Base-by-base conservation (phyloP, 2,888 invertebrate species). In the Temnothorax unifasciatus region DNA sequence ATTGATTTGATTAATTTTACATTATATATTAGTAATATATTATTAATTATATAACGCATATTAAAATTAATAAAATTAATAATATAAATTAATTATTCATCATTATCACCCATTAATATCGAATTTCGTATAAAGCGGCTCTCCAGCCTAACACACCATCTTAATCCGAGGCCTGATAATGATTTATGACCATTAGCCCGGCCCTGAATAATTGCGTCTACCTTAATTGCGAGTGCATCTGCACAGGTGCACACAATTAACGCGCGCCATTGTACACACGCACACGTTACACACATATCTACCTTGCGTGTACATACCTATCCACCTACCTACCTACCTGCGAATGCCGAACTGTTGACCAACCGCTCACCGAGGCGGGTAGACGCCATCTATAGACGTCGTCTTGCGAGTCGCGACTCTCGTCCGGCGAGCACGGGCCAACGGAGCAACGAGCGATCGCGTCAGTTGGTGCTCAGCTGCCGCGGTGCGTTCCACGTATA, bases 401-500 rank as follows among this genome's bases (percentile, higher is more conserved):
- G 34, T 34, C 68, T 71, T 21, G 83, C 25, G 83, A 83, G 75
- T 75, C 74, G 66, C 8, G 41, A 9, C 41, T 66, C 34, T 52
- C 59, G 29, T 29, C 29, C 29, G 29, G 29, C 29, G 29, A 29
- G 29, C 29, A 29, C 29, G 3, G 29, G 29, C 2, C 29, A 25
- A 25, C 25, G 77, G 69, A 57, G 71, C 41, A 8, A 29, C 29
- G 9, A 71, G 59, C 44, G n/a, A 38, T 34, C 64, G 41, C 83
- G 85, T 85, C 89, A 91, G 91, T 91, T 83, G 54, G 84, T 89
- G 88, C 82, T 71, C 83, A 84, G 84, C 76, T 87, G 84, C 68
- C 79, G 85, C 63, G 59, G 59, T 52, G 79, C 59, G 82, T 18
- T 76, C 18, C 66, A 34, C n/a, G 25, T 54, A 13, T 15, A 13